Conservation (phyloP, 2,797 vertebrate species). For the Pterois miles region DNA sequence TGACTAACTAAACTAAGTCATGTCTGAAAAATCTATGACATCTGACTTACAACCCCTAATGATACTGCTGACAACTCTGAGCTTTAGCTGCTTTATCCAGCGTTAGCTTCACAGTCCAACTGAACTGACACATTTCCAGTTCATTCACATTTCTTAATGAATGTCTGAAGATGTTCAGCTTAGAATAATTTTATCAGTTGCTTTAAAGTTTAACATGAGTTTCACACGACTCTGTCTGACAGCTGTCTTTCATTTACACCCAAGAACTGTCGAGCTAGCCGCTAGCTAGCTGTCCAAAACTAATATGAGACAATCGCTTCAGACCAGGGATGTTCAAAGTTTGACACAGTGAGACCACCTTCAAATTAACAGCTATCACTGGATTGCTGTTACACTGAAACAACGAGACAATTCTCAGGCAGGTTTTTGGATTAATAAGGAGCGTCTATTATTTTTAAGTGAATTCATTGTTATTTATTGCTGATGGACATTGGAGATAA, state of each 20-base stretch:
- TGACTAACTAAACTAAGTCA: not conserved
- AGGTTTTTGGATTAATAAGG: too few relatives aligned
- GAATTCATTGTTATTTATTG: not conserved
- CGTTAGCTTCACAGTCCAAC: not conserved
- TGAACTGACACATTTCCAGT: too few relatives aligned
- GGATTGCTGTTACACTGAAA: not conserved
- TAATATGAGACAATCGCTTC: too few relatives aligned
- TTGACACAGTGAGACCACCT: too few relatives aligned
- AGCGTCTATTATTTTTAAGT: not conserved
- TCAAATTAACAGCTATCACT: not conserved
- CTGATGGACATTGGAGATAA: not conserved
- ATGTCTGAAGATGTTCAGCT: too few relatives aligned
- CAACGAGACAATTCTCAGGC: not conserved
- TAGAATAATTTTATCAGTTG: too few relatives aligned
- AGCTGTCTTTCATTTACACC: too few relatives aligned
- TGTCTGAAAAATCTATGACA: not conserved
- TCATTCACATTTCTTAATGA: too few relatives aligned
- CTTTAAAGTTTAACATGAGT: too few relatives aligned
- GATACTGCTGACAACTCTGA: not conserved
- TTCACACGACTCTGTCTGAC: too few relatives aligned
- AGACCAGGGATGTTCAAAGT: too few relatives aligned
- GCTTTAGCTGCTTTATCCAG: not conserved
- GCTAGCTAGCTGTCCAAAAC: too few relatives aligned
- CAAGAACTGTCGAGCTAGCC: fast-evolving
- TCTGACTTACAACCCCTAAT: not conserved